Percentiles rank a stretch among this genome's conserved stretches.
Conservation (phyloP, 2,113 vertebrate genomes). For the Perca flavescens region DNA sequence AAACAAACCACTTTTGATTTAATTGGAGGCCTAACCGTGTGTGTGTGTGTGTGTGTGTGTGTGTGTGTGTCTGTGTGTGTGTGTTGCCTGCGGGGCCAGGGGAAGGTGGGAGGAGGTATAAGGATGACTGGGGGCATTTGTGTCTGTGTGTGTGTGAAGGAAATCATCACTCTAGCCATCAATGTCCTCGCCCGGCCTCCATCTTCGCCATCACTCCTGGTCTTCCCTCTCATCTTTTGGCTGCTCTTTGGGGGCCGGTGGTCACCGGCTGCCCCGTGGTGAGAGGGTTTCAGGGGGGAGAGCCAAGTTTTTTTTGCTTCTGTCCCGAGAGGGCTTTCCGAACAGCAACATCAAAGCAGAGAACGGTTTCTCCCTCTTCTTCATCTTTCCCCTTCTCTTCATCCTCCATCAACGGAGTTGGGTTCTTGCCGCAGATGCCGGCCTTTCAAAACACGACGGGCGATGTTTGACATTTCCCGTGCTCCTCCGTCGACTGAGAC, state of each 20-base stretch:
- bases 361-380: constrained; percentile 24
- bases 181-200: constrained; percentile 60
- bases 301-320: constrained; percentile 59
- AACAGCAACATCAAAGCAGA: constrained; percentile 60
- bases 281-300: constrained; percentile 43
- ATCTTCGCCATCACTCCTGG: constrained; percentile 49
- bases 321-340: constrained; percentile 47
- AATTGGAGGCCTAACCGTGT: constrained; percentile 95
- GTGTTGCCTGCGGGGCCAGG: constrained; percentile 65
- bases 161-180: constrained; percentile 84
- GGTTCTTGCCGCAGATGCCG: constrained; percentile 17
- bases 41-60: constrained; percentile 61
- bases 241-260: constrained; percentile 43
- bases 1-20: constrained; percentile 99
- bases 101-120: constrained; percentile 58
- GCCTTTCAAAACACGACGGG: constrained; percentile 37
- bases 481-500: constrained; percentile 28
- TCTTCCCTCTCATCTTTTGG: constrained; percentile 30
- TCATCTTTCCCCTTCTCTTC: constrained; percentile 39
- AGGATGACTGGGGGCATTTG: constrained; percentile 75
- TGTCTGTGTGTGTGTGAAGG: constrained; percentile 78
- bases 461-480: constrained; percentile 57
- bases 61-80: constrained; percentile 56
- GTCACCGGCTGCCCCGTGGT: constrained; percentile 49
- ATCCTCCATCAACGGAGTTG: constrained; percentile 45